These are phyloP conservation scores for Trimorus sp. DNA, from an alignment of 2,888 invertebrate species.

Conservation along the genomic window DNA sequence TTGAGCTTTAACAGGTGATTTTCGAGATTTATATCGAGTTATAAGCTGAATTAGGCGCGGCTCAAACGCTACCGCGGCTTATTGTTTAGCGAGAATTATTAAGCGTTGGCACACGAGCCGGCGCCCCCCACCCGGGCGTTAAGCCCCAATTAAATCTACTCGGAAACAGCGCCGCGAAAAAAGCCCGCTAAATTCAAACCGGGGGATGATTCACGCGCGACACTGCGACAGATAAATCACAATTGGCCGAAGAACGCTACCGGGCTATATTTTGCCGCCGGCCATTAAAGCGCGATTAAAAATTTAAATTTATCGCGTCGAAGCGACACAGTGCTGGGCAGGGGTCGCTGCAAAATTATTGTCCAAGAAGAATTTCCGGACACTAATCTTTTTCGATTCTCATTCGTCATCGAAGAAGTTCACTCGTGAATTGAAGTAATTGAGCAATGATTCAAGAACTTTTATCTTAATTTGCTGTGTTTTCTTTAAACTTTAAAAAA, in stretches of 20 bases:
- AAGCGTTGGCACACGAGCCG: too few relatives aligned
- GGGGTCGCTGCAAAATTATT: slow-evolving; percentile 27
- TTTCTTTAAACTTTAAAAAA: too few relatives aligned
- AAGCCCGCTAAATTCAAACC: too few relatives aligned
- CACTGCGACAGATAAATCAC: slow-evolving; percentile 5
- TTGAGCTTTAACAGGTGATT: too few relatives aligned
- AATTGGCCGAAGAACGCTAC: slow-evolving; percentile 30
- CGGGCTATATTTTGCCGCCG: slow-evolving; percentile 30
- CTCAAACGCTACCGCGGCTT: too few relatives aligned
- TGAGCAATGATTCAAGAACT: background rate
- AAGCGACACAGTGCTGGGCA: slow-evolving; percentile 18
- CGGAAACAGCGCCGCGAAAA: too few relatives aligned
- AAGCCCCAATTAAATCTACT: too few relatives aligned
- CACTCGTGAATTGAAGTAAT: slow-evolving; percentile 14
- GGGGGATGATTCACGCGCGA: too few relatives aligned
- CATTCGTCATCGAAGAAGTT: background rate
- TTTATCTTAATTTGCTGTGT: background rate
- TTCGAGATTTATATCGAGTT: too few relatives aligned
- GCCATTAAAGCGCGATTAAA: slow-evolving; percentile 45
- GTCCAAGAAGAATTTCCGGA: slow-evolving; percentile 26
- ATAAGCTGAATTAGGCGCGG: too few relatives aligned
- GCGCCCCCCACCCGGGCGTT: too few relatives aligned
- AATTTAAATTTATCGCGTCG: slow-evolving; percentile 39
- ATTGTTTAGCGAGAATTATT: too few relatives aligned
- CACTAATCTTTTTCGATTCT: slow-evolving; percentile 17